Conservation (phyloP, 1,140 invertebrate genomes). For the Drosophila bocqueti region DNA sequence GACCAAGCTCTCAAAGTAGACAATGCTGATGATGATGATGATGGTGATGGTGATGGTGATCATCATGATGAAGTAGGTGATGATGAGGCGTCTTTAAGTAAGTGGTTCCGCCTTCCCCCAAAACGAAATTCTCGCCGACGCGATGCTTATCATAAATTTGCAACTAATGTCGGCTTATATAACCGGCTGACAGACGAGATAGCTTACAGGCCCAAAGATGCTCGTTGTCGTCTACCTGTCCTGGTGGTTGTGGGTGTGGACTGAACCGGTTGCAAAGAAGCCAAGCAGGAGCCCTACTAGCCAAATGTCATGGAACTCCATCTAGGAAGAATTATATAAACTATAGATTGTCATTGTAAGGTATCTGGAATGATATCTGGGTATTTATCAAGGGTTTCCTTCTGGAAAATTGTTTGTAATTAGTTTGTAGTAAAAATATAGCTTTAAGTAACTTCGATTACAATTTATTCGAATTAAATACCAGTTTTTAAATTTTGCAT, state of each 20-base stretch:
- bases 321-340: neutral
- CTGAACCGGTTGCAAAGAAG: slow-evolving; percentile 8
- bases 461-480: neutral
- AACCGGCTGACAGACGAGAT: slow-evolving; percentile 35
- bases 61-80: slow-evolving; percentile 2
- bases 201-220: slow-evolving; percentile 17
- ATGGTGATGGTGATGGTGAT: neutral
- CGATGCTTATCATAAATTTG: slow-evolving; percentile 63
- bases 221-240: neutral
- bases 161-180: slow-evolving; percentile 69
- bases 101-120: slow-evolving; percentile 53
- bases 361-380: neutral
- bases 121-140: slow-evolving; percentile 45
- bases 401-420: too few species aligned
- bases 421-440: neutral
- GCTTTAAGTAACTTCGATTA: too few species aligned
- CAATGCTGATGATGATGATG: slow-evolving; percentile 13
- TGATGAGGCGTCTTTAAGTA: slow-evolving; percentile 47
- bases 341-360: neutral
- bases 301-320: neutral
- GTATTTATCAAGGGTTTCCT: neutral
- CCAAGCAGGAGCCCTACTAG: neutral
- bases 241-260: slow-evolving; percentile 20
- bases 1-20: slow-evolving; percentile 36
- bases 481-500: neutral